A percentile compares a stretch with the other conserved stretches of the same genome.
phyloP scores from a whole-genome alignment of 35 echinoderm and acorn worm genomes.

The Acanthaster planci region DNA sequence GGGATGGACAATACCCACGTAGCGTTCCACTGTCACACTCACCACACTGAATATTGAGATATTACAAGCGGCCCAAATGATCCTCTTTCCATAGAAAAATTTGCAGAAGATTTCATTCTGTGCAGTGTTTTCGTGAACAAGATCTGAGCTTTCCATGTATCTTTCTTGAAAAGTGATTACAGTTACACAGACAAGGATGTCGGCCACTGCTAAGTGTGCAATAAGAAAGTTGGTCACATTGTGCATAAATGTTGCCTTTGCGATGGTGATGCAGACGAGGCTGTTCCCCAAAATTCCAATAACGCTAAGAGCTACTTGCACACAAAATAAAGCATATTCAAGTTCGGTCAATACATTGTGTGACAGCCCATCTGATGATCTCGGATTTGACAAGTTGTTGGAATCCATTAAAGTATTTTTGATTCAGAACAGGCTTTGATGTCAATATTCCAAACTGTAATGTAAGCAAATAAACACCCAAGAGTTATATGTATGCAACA shows the following conservation, averaged over 20 bases:
- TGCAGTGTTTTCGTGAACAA: neutral
- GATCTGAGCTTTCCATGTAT: neutral
- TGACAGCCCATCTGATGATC: no score
- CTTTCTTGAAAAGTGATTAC: neutral
- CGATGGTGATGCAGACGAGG: conserved; percentile 1
- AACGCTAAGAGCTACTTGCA: neutral
- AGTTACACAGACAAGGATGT: neutral
- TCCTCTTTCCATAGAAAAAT: neutral
- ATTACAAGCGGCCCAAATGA: neutral
- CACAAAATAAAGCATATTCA: neutral
- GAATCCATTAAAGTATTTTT: no score
- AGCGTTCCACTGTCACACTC: neutral
- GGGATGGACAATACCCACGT: neutral
- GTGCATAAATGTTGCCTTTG: neutral
- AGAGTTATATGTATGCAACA: no score
- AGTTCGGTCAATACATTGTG: no score
- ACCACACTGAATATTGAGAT: neutral
- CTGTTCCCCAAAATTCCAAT: neutral
- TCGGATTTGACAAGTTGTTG: no score
- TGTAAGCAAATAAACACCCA: no score
- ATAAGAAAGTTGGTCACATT: neutral
- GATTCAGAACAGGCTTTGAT: no score
- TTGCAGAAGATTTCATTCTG: neutral
- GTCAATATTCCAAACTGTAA: no score
- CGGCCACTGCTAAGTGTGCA: neutral